Evolutionary conservation across 1,140 invertebrate species (phyloP).

Genomic region (Phthorimaea operculella): DNA sequence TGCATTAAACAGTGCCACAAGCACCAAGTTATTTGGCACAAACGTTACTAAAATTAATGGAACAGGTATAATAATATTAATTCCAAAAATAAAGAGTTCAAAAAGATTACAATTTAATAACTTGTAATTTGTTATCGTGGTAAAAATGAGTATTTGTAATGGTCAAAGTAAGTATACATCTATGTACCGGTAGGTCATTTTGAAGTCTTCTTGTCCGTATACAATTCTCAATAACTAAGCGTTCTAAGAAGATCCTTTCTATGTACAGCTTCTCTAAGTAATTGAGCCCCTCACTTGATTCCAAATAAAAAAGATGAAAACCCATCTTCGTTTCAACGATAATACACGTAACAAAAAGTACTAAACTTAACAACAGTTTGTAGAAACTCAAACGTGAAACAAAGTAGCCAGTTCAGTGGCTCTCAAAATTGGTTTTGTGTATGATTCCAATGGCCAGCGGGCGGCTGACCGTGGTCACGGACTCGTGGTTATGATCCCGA

Average conservation of each 20-base stretch:
- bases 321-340: background rate
- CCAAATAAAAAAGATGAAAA: background rate
- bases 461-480: background rate
- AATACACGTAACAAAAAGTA: conserved; percentile 15
- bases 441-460: background rate
- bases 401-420: conserved; percentile 3
- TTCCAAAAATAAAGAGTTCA: background rate
- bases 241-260: background rate
- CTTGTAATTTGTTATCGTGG: background rate
- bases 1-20: conserved; percentile 12
- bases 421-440: conserved; percentile 5
- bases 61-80: background rate
- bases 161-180: background rate
- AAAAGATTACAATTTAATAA: conserved; percentile 2
- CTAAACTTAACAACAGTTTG: conserved; percentile 35
- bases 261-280: conserved; percentile 12
- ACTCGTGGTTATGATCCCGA: conserved; percentile 73
- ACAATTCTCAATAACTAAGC: conserved; percentile 22
- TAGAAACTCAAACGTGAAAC: background rate
- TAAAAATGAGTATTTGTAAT: conserved; percentile 3
- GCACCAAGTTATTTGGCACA: conserved; percentile 19
- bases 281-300: background rate
- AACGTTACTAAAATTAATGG: background rate
- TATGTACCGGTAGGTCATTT: background rate
- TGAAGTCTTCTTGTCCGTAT: conserved; percentile 31